phyloP scores from a whole-genome alignment of 2,797 vertebrate species.

The Pagetopsis macropterus region DNA sequence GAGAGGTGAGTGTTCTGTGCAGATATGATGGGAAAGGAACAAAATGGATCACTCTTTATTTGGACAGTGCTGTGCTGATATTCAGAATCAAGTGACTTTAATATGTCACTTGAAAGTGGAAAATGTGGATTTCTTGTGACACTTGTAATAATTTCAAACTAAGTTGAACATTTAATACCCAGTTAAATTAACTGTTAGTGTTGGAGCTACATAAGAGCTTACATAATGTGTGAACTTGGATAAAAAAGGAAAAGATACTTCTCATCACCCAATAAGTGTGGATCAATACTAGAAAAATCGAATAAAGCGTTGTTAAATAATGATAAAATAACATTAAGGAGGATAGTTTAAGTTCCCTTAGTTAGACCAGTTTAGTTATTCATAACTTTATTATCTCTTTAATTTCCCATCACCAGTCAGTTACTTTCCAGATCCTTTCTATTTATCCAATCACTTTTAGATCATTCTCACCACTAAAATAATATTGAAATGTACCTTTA shows the following conservation, averaged over 20 bases:
- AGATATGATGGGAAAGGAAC: background rate
- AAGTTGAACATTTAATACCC: background rate
- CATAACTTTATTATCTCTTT: background rate
- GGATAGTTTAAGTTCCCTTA: background rate
- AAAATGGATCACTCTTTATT: constrained; percentile 3
- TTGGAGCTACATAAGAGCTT: background rate
- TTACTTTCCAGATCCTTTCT: background rate
- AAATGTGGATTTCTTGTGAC: background rate
- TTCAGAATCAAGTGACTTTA: background rate
- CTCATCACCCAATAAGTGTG: background rate
- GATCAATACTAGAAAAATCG: background rate
- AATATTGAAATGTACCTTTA: background rate
- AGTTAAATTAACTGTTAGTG: constrained; percentile 1
- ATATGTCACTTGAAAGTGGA: background rate
- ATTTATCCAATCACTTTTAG: background rate
- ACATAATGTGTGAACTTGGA: background rate
- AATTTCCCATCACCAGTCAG: too few species aligned
- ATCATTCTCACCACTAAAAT: background rate
- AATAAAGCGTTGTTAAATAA: constrained; percentile 8
- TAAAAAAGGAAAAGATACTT: background rate
- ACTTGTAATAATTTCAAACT: background rate
- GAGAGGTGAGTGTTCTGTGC: constrained; percentile 12
- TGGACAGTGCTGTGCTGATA: background rate
- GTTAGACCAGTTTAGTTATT: background rate
- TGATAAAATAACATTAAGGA: background rate